Base-by-base conservation (phyloP, 2,888 invertebrate genomes). In the Gisinianus flammeolus region DNA sequence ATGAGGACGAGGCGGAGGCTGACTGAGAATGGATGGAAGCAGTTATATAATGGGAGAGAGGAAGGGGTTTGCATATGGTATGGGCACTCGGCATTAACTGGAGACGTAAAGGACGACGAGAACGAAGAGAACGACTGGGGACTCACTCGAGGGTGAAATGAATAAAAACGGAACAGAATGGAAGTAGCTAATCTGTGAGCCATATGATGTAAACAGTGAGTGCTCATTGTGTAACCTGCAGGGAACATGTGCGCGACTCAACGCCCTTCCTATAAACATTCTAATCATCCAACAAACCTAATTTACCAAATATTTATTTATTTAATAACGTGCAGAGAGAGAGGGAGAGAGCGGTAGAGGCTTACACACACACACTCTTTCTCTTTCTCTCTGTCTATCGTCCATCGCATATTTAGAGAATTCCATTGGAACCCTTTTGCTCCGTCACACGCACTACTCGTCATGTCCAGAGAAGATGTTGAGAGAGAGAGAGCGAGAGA, bases 141-240 rank as follows among this genome's bases (percentile, higher is more conserved):
- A 62, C 58, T 73, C 3, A 73, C 66, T 74, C 44, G 66, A 66
- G 74, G 74, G 74, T 74, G 74, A 67, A 73, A 66, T 35, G 44
- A 35, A 64, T 66, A 52, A 64, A 64, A 54, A 66, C 28, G 52
- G 12, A 22, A 33, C 35, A 12, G 62, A 12, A 26, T n/a, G 44
- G 68, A n/a, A 12, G 58, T n/a, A 58, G 58, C 26, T 62, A 26
- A 62, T 62, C 28, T 12, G 52, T 54, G 73, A 22, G 70, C 77
- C 77, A 77, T 58, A 77, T 77, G 77, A 77, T 70, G 77, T 77
- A 77, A 77, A 77, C 77, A 77, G 54, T 58, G 68, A 64, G 44
- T 54, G n/a, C 12, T 28, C 62, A 64, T 28, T 28, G 62, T 64
- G 28, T 26, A 64, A 28, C 62, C 10, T 28, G 12, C 4, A 4